Evolutionary conservation across 1,140 invertebrate species (phyloP).

Genomic region (Anastatus disparis): DNA sequence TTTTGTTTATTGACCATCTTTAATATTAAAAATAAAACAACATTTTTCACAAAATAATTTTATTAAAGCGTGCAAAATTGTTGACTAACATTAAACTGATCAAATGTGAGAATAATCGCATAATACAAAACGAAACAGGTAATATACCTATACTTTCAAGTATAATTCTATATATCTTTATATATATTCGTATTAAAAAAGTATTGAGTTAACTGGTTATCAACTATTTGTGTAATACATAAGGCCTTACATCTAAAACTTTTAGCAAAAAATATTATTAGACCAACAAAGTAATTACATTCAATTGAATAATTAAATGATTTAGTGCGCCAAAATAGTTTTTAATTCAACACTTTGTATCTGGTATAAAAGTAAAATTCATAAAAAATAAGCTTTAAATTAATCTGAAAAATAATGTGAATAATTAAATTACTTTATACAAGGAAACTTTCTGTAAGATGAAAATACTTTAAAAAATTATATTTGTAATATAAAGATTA

Average conservation of each 20-base stretch:
- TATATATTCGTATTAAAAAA: conserved; percentile 13
- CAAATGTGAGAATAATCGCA: conserved; percentile 11
- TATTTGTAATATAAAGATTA: not conserved
- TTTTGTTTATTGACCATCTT: conserved; percentile 1
- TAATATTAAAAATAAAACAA: not conserved
- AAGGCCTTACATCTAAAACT: conserved; percentile 11
- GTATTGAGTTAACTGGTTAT: not conserved
- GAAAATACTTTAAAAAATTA: not conserved
- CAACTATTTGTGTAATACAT: conserved; percentile 14
- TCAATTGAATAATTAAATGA: not conserved
- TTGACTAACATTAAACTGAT: conserved; percentile 33
- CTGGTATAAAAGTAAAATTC: no score
- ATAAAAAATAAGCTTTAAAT: not conserved
- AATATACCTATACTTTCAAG: conserved; percentile 16
- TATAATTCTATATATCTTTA: conserved; percentile 4
- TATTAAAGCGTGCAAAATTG: conserved; percentile 38
- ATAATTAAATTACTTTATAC: not conserved
- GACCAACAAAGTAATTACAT: no score
- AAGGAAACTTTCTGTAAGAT: not conserved
- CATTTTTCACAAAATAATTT: conserved; percentile 38
- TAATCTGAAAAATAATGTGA: not conserved
- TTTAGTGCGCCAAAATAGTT: not conserved
- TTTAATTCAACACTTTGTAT: not conserved
- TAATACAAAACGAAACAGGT: conserved; percentile 10
- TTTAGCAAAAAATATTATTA: conserved; percentile 24